A percentile compares a stretch with the other conserved stretches of the same genome.
phyloP scores from a whole-genome alignment of 2,888 invertebrate genomes.

The Tetrapedia diversipes region DNA sequence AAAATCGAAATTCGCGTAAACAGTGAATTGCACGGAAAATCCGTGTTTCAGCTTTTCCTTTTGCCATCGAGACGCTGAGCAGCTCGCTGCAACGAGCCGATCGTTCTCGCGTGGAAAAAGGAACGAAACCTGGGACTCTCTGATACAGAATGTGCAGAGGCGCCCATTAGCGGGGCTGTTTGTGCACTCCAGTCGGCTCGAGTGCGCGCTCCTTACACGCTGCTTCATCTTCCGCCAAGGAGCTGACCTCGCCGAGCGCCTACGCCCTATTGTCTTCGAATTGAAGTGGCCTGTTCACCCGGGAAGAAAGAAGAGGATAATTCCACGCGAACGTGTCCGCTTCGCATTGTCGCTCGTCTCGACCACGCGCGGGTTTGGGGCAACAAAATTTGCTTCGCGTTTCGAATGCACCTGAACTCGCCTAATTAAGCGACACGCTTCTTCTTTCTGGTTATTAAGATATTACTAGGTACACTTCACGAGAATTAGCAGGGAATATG shows the following conservation, averaged over 20 bases:
- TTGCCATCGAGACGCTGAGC: too few species aligned
- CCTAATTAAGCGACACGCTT: conserved; percentile 11
- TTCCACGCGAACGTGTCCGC: conserved; percentile 49
- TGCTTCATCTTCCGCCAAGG: conserved; percentile 66
- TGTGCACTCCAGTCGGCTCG: conserved; percentile 64
- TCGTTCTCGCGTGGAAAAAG: not conserved
- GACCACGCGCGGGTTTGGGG: not conserved
- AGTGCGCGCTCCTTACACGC: conserved; percentile 60
- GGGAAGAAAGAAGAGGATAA: conserved; percentile 45
- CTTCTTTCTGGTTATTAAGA: too few species aligned
- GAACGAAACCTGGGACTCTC: not conserved
- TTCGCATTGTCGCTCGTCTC: conserved; percentile 25
- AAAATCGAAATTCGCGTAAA: too few species aligned
- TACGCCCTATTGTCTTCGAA: conserved; percentile 52
- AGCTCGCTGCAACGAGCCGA: not conserved
- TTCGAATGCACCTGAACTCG: too few species aligned
- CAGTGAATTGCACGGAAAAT: too few species aligned
- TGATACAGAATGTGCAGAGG: conserved; percentile 48
- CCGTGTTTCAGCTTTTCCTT: too few species aligned
- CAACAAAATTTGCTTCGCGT: too few species aligned
- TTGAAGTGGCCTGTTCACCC: conserved; percentile 38
- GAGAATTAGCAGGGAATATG: too few species aligned
- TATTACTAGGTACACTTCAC: too few species aligned
- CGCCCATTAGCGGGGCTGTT: conserved; percentile 72
- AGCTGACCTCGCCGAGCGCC: conserved; percentile 67